phyloP scores from a whole-genome alignment of 2,797 vertebrate species.

The Linurgus olivaceus region DNA sequence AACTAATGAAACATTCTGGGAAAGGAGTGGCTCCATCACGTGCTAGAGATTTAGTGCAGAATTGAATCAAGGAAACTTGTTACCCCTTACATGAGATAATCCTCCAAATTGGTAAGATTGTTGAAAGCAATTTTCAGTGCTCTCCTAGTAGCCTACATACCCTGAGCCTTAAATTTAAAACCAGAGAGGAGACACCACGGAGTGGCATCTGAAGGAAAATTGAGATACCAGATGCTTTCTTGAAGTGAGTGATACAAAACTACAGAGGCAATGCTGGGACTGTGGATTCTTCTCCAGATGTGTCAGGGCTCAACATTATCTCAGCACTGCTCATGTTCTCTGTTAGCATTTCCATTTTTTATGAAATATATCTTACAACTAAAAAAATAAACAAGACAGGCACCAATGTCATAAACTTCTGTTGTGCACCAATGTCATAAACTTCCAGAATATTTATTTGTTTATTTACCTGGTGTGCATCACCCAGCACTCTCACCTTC shows the following conservation, averaged over 20 bases:
- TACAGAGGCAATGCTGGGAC: not conserved
- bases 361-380: not conserved
- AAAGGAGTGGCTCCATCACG: not conserved
- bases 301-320: not conserved
- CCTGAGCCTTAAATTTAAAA: not conserved
- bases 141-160: not conserved
- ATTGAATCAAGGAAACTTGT: not conserved
- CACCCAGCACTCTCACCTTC: not conserved
- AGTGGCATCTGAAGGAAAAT: not conserved
- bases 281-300: not conserved
- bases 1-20: not conserved
- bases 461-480: not conserved
- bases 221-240: too few species aligned
- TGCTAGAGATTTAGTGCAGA: not conserved
- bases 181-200: not conserved
- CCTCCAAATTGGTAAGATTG: not conserved
- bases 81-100: accelerated
- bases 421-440: not conserved
- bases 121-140: not conserved
- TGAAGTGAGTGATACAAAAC: not conserved
- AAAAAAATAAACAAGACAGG: not conserved
- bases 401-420: not conserved
- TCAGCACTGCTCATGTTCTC: accelerated
- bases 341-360: not conserved
- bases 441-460: not conserved